Base-by-base conservation (phyloP, 2,888 invertebrate genomes). In the Pelosia muscerda region DNA sequence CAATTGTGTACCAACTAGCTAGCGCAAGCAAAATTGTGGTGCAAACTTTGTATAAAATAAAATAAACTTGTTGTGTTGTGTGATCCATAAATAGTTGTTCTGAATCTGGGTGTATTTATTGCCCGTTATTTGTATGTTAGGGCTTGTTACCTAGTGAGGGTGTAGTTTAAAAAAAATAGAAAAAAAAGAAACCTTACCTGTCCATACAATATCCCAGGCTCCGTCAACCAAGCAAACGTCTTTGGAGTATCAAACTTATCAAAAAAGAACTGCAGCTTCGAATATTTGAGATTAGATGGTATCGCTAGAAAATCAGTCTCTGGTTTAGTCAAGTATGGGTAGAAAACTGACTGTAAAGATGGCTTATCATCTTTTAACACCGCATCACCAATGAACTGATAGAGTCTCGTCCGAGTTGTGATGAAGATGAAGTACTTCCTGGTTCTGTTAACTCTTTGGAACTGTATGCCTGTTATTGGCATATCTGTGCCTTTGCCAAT, bases 181-280 rank as follows among this genome's bases (percentile, higher is more conserved):
- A n/a, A n/a, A n/a, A n/a, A n/a, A 49, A 13, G 57, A 26, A 67
- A 80, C 81, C 81, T 84, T 88, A 98, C 97, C 95, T 97, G 96
- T 55, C 97, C 97, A 92, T 96, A 97, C 79, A 97, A 96, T 77
- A 99, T 96, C 11, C 98, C 98, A 31, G 97, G 96, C 79, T 97
- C 98, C 23, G 97, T 97, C 81, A 98, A 95, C 98, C 98, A 99
- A 0, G 97, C 98, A 94, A 98, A 98, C 3, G 96, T 96, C 83
- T 96, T 97, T 0, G 98, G 98, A 59, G 95, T 93, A 70, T 96
- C 96, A 81, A 95, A 95, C 69, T 95, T 95, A 78, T 96, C 96
- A 66, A 97, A 97, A 92, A 96, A 98, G 84, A 98, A 97, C 79
- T 97, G 97, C 66, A 99, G 93, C 84, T 96, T 96, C 0, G 98